A percentile compares a stretch with the other conserved stretches of the same genome.
Conservation (phyloP, 2,797 vertebrate genomes). For the Aeoliscus strigatus region DNA sequence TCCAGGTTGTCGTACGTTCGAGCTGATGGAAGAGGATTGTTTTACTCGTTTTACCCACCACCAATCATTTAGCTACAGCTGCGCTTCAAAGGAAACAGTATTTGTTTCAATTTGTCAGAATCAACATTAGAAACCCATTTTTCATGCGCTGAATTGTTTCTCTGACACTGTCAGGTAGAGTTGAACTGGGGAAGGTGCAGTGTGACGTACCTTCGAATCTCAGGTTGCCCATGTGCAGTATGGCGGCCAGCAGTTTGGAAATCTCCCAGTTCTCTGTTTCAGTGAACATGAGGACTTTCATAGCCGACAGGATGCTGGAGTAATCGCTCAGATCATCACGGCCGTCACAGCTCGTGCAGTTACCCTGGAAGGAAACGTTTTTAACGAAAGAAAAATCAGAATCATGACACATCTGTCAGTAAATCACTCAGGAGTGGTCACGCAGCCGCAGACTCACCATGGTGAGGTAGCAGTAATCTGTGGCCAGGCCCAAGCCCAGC, state of each 20-base stretch:
- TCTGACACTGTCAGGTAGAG: too few species aligned
- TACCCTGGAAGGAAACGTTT: constrained; percentile 76
- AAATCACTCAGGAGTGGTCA: too few species aligned
- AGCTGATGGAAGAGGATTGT: constrained; percentile 64
- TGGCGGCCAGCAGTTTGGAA: constrained; percentile 90
- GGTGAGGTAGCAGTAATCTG: constrained; percentile 89
- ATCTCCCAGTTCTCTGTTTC: constrained; percentile 97
- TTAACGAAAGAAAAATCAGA: too few species aligned
- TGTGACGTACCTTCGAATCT: constrained; percentile 80
- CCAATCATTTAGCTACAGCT: too few species aligned
- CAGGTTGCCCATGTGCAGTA: constrained; percentile 96
- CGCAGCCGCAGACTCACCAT: constrained; percentile 78
- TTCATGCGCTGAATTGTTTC: too few species aligned
- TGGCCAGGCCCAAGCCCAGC: constrained; percentile 86
- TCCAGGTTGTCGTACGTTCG: constrained; percentile 90
- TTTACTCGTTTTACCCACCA: too few species aligned
- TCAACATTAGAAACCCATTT: too few species aligned
- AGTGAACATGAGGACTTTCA: constrained; percentile 97
- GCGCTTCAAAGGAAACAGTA: too few species aligned
- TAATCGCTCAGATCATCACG: constrained; percentile 92
- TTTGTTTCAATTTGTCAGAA: too few species aligned
- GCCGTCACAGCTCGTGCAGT: constrained; percentile 88
- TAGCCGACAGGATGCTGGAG: constrained; percentile 91
- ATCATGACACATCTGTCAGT: not conserved
- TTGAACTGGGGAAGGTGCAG: rapidly evolving